A percentile compares a stretch with the other conserved stretches of the same genome.
These are phyloP conservation scores for Cettia cetti DNA, from an alignment of 2,113 vertebrate species.

Conservation along the genomic window DNA sequence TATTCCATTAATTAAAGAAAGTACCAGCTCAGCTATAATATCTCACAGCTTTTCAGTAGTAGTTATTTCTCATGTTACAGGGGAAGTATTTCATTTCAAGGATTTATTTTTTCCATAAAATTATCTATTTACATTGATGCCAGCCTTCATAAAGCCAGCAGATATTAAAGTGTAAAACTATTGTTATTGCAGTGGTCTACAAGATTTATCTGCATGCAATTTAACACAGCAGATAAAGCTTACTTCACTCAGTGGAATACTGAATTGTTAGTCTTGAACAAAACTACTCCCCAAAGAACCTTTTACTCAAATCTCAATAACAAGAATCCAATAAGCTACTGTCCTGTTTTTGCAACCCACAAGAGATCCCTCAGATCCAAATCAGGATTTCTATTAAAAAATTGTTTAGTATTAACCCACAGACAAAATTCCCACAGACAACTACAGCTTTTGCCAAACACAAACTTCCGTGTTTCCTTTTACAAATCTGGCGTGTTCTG, in stretches of 20 bases:
- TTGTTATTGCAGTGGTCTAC: not conserved
- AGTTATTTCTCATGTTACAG: not conserved
- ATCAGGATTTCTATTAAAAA: not conserved
- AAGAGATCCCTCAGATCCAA: not conserved
- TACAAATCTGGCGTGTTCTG: not conserved
- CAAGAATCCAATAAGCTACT: slow-evolving; percentile 13
- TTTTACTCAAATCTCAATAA: not conserved
- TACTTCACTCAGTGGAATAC: not conserved
- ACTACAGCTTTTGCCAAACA: not conserved
- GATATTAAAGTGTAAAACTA: slow-evolving; percentile 15
- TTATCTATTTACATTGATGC: not conserved
- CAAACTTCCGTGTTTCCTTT: not conserved
- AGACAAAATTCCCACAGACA: not conserved
- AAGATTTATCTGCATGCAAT: slow-evolving; percentile 8
- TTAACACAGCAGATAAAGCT: not conserved
- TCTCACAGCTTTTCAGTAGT: not conserved
- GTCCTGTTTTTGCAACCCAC: not conserved
- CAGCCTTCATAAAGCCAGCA: slow-evolving; percentile 19
- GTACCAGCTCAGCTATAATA: not conserved
- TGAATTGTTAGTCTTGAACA: not conserved
- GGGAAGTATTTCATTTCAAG: slow-evolving; percentile 8
- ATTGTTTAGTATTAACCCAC: not conserved
- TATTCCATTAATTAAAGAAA: not conserved
- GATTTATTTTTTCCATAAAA: slow-evolving; percentile 12
- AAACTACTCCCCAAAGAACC: not conserved